Percentiles rank a stretch among this genome's conserved stretches.
Evolutionary conservation across 2,888 invertebrate species (phyloP).

Genomic region (Therioaphis trifolii): DNA sequence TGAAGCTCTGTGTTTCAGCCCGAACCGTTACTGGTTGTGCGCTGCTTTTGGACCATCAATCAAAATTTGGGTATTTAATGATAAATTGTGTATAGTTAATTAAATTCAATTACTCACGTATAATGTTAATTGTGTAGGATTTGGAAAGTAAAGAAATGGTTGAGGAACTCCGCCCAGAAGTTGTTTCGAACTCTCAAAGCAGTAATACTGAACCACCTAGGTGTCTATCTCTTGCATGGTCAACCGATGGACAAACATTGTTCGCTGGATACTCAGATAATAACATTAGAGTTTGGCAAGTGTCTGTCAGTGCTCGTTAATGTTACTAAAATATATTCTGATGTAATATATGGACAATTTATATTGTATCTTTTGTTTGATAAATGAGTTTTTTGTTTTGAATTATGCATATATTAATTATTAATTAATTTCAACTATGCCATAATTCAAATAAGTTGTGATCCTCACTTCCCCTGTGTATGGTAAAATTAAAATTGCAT

Average conservation of each 20-base stretch:
- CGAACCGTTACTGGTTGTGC: constrained; percentile 99
- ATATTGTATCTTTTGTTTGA: constrained; percentile 45
- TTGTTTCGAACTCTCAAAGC: constrained; percentile 77
- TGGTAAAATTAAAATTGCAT: too few relatives aligned
- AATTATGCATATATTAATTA: too few relatives aligned
- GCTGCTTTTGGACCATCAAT: constrained; percentile 98
- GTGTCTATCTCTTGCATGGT: constrained; percentile 98
- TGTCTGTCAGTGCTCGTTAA: constrained; percentile 74
- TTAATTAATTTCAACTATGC: background rate
- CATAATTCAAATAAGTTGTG: background rate
- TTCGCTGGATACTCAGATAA: constrained; percentile 99
- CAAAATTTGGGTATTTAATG: constrained; percentile 88
- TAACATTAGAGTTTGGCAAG: constrained; percentile 98
- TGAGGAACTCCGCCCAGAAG: constrained; percentile 97
- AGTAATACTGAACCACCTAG: constrained; percentile 92
- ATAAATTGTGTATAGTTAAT: background rate
- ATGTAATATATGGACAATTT: constrained; percentile 49
- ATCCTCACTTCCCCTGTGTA: too few relatives aligned
- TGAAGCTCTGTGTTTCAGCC: constrained; percentile 98
- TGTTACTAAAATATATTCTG: constrained; percentile 30
- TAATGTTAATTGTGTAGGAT: constrained; percentile 74
- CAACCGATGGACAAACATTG: constrained; percentile 97
- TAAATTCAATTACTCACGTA: background rate
- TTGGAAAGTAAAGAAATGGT: constrained; percentile 99
- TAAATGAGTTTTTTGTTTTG: constrained; percentile 12